A percentile compares a stretch with the other conserved stretches of the same genome.
phyloP scores from a whole-genome alignment of 2,797 vertebrate genomes.

The Acrocephalus scirpaceus region DNA sequence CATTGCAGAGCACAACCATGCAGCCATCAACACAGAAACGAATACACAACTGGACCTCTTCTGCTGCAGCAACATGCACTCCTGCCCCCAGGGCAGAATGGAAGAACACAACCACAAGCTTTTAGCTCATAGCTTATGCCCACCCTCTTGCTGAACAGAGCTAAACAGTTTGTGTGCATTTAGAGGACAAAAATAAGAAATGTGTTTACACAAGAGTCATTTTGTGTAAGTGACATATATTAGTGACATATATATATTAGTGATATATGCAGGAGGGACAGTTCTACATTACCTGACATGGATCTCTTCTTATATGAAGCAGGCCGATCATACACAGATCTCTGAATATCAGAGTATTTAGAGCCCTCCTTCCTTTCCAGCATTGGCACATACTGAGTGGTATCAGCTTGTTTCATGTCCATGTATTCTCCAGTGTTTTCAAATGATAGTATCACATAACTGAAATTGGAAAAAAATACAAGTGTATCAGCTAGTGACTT shows the following conservation, averaged over 20 bases:
- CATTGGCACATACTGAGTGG: slow-evolving; percentile 97
- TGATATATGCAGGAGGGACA: neutral
- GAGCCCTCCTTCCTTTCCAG: slow-evolving; percentile 90
- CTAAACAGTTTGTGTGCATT: neutral
- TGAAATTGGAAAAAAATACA: slow-evolving; percentile 61
- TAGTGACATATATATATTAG: too few relatives aligned
- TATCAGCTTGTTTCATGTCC: slow-evolving; percentile 98
- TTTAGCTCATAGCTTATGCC: neutral
- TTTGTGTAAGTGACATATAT: too few relatives aligned
- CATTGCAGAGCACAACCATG: accelerated
- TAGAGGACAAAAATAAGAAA: neutral
- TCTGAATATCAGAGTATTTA: slow-evolving; percentile 92
- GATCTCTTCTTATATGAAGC: slow-evolving; percentile 89
- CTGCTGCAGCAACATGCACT: neutral
- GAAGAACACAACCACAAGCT: neutral
- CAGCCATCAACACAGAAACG: neutral
- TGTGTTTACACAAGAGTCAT: accelerated
- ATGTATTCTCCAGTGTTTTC: slow-evolving; percentile 97
- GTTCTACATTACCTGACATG: slow-evolving; percentile 73
- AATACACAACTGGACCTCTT: neutral
- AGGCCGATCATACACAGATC: slow-evolving; percentile 91
- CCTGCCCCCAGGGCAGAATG: neutral
- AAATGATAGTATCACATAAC: slow-evolving; percentile 97
- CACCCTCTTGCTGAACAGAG: neutral
- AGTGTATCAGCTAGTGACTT: neutral